Conservation (phyloP, 2,113 vertebrate species). For the Petrocephalus microphthalmus region DNA sequence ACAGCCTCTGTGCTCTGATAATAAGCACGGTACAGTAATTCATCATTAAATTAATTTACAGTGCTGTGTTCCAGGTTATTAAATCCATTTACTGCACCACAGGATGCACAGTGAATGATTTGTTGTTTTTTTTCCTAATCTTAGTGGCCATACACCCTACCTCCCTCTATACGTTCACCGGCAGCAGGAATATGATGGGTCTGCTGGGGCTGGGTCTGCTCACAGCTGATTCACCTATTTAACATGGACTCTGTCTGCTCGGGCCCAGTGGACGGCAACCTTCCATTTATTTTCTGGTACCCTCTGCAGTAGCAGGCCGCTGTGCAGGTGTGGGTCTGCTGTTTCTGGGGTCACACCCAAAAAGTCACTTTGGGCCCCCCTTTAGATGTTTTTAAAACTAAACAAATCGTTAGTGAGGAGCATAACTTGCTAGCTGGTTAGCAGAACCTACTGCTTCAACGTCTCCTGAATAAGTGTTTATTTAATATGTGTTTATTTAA, state of each 20-base stretch:
- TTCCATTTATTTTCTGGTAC: background rate
- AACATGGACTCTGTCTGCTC: background rate
- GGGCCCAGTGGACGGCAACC: background rate
- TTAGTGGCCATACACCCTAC: background rate
- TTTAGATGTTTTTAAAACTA: background rate
- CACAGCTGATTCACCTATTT: background rate
- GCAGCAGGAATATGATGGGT: background rate
- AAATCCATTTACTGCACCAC: background rate
- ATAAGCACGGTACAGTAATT: background rate
- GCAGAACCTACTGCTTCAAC: background rate
- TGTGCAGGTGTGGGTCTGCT: background rate
- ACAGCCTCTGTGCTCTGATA: background rate
- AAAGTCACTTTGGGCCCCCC: background rate
- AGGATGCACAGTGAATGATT: background rate
- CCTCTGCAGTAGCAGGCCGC: background rate
- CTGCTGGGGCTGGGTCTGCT: background rate
- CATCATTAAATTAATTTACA: constrained; percentile 11
- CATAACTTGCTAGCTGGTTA: background rate
- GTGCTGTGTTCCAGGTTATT: background rate
- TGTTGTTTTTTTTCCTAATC: background rate
- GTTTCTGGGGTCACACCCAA: background rate
- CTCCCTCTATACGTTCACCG: background rate
- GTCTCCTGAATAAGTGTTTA: background rate
- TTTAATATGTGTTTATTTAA: background rate
- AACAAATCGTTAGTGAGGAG: background rate